Evolutionary conservation across 2,888 invertebrate genomes (phyloP), one percentile per base, ranked within the genome.

Genomic region (Drosophila borealis): DNA sequence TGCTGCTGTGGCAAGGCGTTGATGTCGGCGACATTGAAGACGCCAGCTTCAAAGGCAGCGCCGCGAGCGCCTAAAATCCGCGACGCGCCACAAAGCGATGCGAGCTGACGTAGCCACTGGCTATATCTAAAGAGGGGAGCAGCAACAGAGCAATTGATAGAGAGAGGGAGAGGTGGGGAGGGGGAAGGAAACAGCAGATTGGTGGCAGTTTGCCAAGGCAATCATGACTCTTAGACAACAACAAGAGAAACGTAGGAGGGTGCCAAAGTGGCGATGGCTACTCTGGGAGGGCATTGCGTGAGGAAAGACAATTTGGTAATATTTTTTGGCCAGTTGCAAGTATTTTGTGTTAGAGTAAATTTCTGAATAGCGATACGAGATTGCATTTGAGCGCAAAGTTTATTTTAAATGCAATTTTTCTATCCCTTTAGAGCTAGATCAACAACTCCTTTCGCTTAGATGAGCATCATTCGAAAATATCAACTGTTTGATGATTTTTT

Each of bases 31-130:
- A 67, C 72, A 50, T 57, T 59, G 68, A 68, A 59, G 63, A 64
- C 46, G 56, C 41, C 54, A 45, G 54, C 85, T 72, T 89, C 89
- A 89, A 89, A 89, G 82, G 69, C 71, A 61, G 45, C 61, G 71
- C 78, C 87, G 46, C 56, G 48, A 78, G 79, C 73, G 61, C 34
- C 25, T 36, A 48, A 68, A 81, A 68, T 53, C 72, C 68, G 77
- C 68, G 57, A 44, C 25, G 67, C 55, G 48, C 34, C 41, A 53
- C 68, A 56, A 60, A 61, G 56, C 55, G 41, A 44, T 56, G 69
- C 56, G 59, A 53, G 59, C 57, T 74, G 53, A 49, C 56, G 48
- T 68, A 53, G 74, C 74, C 68, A 56, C 39, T 49, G 63, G 74
- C 74, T 42, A 48, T 45, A 36, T 48, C 17, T 19, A 9, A 19